phyloP scores from a whole-genome alignment of 1,140 invertebrate genomes.

The Ectropis grisescens region DNA sequence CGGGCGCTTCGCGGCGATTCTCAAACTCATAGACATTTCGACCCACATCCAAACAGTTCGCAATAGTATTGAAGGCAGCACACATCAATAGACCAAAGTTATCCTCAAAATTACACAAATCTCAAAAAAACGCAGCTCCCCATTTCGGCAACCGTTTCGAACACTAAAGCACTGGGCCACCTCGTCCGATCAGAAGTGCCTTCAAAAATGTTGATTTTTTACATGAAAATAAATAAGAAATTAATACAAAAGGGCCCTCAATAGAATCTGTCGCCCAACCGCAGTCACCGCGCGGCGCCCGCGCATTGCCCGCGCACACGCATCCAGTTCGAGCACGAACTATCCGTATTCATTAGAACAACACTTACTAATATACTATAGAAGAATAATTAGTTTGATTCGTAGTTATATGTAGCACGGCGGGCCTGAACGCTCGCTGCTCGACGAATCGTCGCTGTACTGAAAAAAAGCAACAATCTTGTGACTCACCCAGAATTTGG shows the following conservation, averaged over 20 bases:
- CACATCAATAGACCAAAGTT: conserved; percentile 52
- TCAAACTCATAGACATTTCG: conserved; percentile 57
- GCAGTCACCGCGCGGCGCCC: conserved; percentile 70
- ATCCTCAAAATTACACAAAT: conserved; percentile 28
- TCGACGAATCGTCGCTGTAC: no score
- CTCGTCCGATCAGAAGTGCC: conserved; percentile 91
- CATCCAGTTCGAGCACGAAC: conserved; percentile 22
- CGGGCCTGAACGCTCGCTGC: conserved; percentile 19
- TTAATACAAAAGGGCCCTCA: conserved; percentile 85
- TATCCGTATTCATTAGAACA: conserved; percentile 17
- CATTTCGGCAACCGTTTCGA: conserved; percentile 42
- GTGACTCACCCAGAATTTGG: no score
- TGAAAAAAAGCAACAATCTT: no score
- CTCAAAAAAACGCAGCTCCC: conserved; percentile 28
- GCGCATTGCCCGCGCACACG: conserved; percentile 29
- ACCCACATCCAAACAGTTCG: conserved; percentile 60
- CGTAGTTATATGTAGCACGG: conserved; percentile 64
- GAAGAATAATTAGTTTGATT: conserved; percentile 68
- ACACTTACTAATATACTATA: conserved; percentile 68
- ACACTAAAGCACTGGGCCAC: conserved; percentile 81
- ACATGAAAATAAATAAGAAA: conserved; percentile 80
- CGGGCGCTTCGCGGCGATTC: conserved; percentile 43
- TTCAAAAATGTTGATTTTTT: conserved; percentile 88
- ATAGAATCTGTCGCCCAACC: conserved; percentile 82
- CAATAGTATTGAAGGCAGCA: conserved; percentile 51